A percentile compares a stretch with the other conserved stretches of the same genome.
Conservation (phyloP, 1,140 invertebrate species). For the Drosophila elegans region DNA sequence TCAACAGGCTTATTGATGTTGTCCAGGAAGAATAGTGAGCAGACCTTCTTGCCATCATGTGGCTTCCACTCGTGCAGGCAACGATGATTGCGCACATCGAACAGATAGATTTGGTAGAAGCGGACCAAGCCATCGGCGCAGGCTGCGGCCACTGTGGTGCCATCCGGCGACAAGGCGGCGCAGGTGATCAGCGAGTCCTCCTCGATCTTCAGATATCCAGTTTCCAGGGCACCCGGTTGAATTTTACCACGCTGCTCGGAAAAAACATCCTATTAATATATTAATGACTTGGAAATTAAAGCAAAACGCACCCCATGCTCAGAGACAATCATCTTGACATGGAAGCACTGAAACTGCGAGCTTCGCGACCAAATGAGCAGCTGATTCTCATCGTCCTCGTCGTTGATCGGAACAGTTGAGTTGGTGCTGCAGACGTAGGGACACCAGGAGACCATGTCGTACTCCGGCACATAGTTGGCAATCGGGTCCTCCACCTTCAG, state of each 20-base stretch:
- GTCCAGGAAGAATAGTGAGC: constrained; percentile 95
- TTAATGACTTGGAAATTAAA: neutral
- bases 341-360: constrained; percentile 85
- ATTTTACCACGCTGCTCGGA: constrained; percentile 61
- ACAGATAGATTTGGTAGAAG: constrained; percentile 93
- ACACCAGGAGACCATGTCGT: constrained; percentile 93
- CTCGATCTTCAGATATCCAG: constrained; percentile 88
- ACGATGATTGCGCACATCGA: constrained; percentile 88
- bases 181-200: constrained; percentile 92
- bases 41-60: constrained; percentile 93
- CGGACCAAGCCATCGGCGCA: constrained; percentile 94
- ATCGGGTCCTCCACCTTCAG: constrained; percentile 85
- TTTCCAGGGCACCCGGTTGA: constrained; percentile 85
- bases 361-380: constrained; percentile 93
- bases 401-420: constrained; percentile 86
- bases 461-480: constrained; percentile 68
- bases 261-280: neutral
- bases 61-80: constrained; percentile 96
- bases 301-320: constrained; percentile 70
- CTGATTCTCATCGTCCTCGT: constrained; percentile 91
- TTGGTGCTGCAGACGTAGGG: constrained; percentile 89
- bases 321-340: constrained; percentile 69
- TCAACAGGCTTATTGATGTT: constrained; percentile 93
- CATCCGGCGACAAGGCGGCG: constrained; percentile 96
- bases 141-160: constrained; percentile 95